Evolutionary conservation across 2,113 vertebrate species (phyloP).

Genomic region (Oenanthe melanoleuca): DNA sequence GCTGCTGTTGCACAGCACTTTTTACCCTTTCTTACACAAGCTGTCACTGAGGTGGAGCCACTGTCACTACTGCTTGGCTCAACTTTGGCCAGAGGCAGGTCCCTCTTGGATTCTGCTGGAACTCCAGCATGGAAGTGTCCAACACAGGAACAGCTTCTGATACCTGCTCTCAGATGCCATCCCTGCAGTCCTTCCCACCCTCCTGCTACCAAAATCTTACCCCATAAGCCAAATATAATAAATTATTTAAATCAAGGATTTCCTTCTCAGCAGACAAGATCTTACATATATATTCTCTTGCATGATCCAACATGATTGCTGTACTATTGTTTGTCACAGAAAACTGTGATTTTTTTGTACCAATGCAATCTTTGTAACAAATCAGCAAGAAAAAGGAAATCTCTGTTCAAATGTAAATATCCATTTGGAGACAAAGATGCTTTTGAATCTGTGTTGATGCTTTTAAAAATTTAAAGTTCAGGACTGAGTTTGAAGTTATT

Average conservation of each 20-base stretch:
- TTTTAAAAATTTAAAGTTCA: background rate
- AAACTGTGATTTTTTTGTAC: background rate
- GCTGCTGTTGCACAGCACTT: background rate
- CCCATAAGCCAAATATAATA: background rate
- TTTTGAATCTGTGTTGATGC: background rate
- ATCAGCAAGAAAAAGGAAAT: background rate
- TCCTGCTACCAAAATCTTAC: background rate
- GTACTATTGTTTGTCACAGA: background rate
- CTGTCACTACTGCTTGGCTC: background rate
- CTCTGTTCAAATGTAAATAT: background rate
- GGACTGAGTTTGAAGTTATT: background rate
- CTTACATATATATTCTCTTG: background rate
- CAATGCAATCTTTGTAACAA: background rate
- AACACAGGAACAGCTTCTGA: background rate
- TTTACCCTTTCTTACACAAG: background rate
- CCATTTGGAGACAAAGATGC: background rate
- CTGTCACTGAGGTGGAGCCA: background rate
- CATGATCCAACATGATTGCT: too few species aligned
- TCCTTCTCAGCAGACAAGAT: background rate
- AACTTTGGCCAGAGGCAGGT: background rate
- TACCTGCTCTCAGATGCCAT: background rate
- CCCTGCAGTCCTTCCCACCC: background rate
- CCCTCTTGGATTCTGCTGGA: background rate
- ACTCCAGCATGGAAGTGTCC: background rate
- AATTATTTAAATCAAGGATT: background rate